Percentiles rank a stretch among this genome's conserved stretches.
phyloP scores from a whole-genome alignment of 2,888 invertebrate species.

The Zaprionus bogoriensis region DNA sequence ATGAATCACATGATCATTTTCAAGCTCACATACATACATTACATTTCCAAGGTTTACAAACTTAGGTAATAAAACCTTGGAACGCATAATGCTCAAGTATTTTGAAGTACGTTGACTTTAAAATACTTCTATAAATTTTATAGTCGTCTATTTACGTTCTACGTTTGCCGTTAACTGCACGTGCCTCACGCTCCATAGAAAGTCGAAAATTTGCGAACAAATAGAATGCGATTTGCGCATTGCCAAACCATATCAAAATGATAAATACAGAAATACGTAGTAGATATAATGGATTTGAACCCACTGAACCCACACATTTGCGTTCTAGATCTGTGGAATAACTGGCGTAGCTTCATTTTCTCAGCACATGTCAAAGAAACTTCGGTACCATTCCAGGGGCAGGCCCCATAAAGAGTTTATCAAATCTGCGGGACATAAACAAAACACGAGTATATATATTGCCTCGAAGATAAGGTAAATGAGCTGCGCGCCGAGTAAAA shows the following conservation, averaged over 20 bases:
- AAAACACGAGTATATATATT: slow-evolving; percentile 9
- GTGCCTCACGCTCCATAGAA: neutral
- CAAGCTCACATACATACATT: no score
- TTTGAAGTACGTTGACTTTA: slow-evolving; percentile 13
- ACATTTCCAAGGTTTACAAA: neutral
- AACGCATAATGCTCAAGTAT: neutral
- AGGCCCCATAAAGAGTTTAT: neutral
- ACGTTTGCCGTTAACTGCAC: slow-evolving; percentile 10
- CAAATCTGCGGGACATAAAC: neutral
- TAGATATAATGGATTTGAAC: no score
- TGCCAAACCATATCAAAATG: slow-evolving; percentile 1
- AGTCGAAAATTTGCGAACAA: slow-evolving; percentile 14
- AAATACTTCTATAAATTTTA: slow-evolving; percentile 2
- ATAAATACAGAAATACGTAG: slow-evolving; percentile 1
- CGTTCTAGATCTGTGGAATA: neutral
- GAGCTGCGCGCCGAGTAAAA: neutral
- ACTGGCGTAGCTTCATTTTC: neutral
- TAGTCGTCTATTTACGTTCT: slow-evolving; percentile 1
- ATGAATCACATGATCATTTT: slow-evolving; percentile 3
- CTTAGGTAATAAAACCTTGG: slow-evolving; percentile 7
- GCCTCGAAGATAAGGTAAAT: slow-evolving; percentile 7
- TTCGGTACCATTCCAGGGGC: neutral
- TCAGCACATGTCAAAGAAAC: neutral
- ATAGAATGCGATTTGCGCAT: slow-evolving; percentile 23
- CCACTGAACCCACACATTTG: neutral